Base-by-base conservation (phyloP, 2,888 invertebrate species). In the Netelia inedita region DNA sequence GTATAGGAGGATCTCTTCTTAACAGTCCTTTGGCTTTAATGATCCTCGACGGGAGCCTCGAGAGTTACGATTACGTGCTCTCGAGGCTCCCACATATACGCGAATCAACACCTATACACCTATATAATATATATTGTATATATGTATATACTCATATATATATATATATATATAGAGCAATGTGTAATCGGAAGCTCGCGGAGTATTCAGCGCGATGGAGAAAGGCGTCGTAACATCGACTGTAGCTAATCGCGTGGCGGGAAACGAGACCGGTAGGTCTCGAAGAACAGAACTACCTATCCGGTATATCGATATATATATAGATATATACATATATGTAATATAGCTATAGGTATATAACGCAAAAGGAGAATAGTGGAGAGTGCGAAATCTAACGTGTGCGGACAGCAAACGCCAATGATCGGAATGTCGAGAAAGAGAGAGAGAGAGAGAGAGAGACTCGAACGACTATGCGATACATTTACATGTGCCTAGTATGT, bases 11-110 rank as follows among this genome's bases (percentile, higher is more conserved):
- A 63, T 74, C 75, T 61, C 75, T 71, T 76, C 53, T 79, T 71
- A 79, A 83, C 83, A 76, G 83, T 83, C 83, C 83, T 80, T 68
- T 68, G 28, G 75, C 65, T 80, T 83, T 83, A 83, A 83, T 80
- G 83, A 80, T 72, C 83, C 76, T 76, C 72, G 59, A 59, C 79
- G 57, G 61, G 72, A 75, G 55, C 68, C 57, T 66, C 71, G 72
- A 83, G 83, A 83, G 83, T 83, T 83, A 83, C 83, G 80, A 83
- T 83, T 80, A 83, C 80, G 72, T 55, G 76, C 76, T 76, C 61
- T 71, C 75, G 23, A 66, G 43, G 21, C 19, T n/a, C 46, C 41
- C 57, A 59, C 16, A 50, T 55, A 74, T 46, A 66, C 16, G 5
- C 57, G 63, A 43, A 63, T 50, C 46, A 43, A 46, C 21, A 65